A percentile compares a stretch with the other conserved stretches of the same genome.
phyloP scores from a whole-genome alignment of 2,113 vertebrate genomes.

The Rhombomys opimus region DNA sequence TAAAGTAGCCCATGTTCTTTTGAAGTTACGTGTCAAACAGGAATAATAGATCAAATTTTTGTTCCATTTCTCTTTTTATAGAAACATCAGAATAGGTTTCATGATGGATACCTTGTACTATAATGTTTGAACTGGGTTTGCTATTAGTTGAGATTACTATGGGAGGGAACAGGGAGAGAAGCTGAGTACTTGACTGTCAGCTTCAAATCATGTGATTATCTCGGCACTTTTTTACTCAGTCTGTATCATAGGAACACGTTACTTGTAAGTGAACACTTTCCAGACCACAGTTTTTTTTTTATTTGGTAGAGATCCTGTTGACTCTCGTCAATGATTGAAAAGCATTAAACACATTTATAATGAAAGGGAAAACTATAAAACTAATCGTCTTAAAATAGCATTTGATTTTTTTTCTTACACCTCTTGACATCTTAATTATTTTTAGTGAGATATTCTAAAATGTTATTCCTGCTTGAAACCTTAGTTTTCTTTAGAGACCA shows the following conservation, averaged over 20 bases:
- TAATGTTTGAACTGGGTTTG: slow-evolving; percentile 39
- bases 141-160: slow-evolving; percentile 54
- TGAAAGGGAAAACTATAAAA: not conserved
- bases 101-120: slow-evolving; percentile 1
- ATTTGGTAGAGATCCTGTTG: slow-evolving; percentile 10
- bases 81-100: slow-evolving; percentile 38
- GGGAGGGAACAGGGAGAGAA: not conserved
- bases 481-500: slow-evolving; percentile 59
- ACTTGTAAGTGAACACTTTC: slow-evolving; percentile 15
- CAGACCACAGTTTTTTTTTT: slow-evolving; percentile 45
- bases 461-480: slow-evolving; percentile 14
- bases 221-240: slow-evolving; percentile 36
- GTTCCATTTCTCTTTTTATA: slow-evolving; percentile 13
- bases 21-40: slow-evolving; percentile 17
- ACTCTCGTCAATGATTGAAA: slow-evolving; percentile 28
- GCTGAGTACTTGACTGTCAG: slow-evolving; percentile 1
- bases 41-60: slow-evolving; percentile 49
- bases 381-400: slow-evolving; percentile 42
- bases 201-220: not conserved
- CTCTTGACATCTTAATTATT: slow-evolving; percentile 45
- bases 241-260: not conserved
- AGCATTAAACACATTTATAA: slow-evolving; percentile 45
- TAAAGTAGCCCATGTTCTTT: slow-evolving; percentile 9
- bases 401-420: slow-evolving; percentile 16
- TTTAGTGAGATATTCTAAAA: slow-evolving; percentile 53